Evolutionary conservation across 1,140 invertebrate species (phyloP), one percentile per base, ranked within the genome.

Genomic region (Portunus trituberculatus): DNA sequence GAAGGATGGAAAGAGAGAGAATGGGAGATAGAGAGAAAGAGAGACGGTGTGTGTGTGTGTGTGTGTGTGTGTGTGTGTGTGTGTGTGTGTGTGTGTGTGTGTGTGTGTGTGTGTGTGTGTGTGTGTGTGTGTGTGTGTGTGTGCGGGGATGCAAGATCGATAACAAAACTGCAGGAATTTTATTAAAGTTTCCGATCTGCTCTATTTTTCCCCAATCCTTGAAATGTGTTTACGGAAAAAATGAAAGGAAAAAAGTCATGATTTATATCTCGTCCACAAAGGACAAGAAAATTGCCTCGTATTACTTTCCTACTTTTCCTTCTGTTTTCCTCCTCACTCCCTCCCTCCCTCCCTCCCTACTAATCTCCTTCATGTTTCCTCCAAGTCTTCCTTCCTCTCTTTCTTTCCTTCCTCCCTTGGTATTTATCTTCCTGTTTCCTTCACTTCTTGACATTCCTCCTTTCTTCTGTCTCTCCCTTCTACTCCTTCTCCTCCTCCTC

Each of bases 301-400:
- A n/a, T 76, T 76, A 76, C 67, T 76, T 76, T n/a, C 67, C n/a
- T 76, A 76, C 67, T 76, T 76, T 76, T 39, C 88, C 32, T 39
- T 32, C 88, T 52, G 8, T n/a, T 20, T 39, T 31, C 88, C 39
- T n/a, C 20, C 0, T 31, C 39, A 39, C 14, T 31, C 39, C 20
- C 39, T 90, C 88, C 10, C 39, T 52, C 88, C n/a, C 20, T 20
- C 67, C n/a, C n/a, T 20, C n/a, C n/a, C n/a, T 76, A 25, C n/a
- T 76, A 25, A 25, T 76, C n/a, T 28, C 20, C 67, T 28, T 76
- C 67, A 6, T 76, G 52, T 28, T 28, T 76, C 67, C 67, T 76
- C 7, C 67, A 7, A 0, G 20, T 76, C 67, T 28, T 76, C 67
- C 67, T 76, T 28, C n/a, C n/a, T n/a, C n/a, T 28, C n/a, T n/a